Base-by-base conservation (phyloP, 2,113 vertebrate genomes). In the Conger conger region DNA sequence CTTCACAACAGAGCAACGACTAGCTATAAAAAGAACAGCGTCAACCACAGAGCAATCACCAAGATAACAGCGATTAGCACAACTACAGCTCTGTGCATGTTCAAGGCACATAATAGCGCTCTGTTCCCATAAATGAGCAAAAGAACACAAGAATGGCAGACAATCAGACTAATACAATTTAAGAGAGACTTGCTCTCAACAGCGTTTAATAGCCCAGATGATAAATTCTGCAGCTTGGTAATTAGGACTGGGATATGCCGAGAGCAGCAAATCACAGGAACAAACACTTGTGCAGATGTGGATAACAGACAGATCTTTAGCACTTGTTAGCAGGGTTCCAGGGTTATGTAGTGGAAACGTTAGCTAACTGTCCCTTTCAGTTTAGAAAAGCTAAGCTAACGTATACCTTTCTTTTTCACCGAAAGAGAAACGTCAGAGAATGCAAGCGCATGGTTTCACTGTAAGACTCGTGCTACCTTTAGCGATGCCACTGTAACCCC, bases 121-220 rank as follows among this genome's bases (percentile, higher is more conserved):
- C 33, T 54, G 83, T 42, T 77, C 76, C 73, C 77, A 30, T 78
- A 54, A 50, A 73, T 37, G 82, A 83, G 76, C 45, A 83, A 54
- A 83, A 76, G 82, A 83, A 78, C 68, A 83, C 68, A 84, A 50
- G 53, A 79, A 84, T 79, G 76, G 35, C 73, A 78, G 76, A 53
- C 83, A 78, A 84, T 78, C 83, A 84, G 76, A n/a, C 82, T 77
- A 20, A 79, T 54, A 79, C 36, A 84, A 78, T 78, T 79, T 84
- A 54, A 79, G 68, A 40, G 37, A 54, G 83, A 54, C 73, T 84
- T 35, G 40, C 40, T 81, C 78, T 81, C n/a, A 85, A 85, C 83
- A 63, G 77, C 63, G 36, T 36, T 80, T 85, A 85, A 85, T 80
- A 79, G 79, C 84, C 78, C 60, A 81, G 27, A 73, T 81, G 79